phyloP scores from a whole-genome alignment of 2,888 invertebrate species.

The Lamproptera curius region DNA sequence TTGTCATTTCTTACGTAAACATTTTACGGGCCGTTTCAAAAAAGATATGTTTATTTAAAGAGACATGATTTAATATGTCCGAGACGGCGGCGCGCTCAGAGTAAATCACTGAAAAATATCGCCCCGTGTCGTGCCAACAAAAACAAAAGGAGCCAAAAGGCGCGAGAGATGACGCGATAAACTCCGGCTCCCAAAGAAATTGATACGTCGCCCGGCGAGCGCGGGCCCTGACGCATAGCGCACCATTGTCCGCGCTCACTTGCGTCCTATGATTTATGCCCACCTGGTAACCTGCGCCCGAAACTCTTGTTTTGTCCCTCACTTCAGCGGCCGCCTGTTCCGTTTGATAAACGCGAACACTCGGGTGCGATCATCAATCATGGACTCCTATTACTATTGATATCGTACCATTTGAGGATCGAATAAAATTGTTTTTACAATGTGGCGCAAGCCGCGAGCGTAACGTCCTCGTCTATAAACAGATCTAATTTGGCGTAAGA shows the following conservation, averaged over 20 bases:
- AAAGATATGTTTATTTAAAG: constrained; percentile 22
- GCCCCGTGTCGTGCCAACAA: constrained; percentile 22
- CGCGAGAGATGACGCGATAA: constrained; percentile 26
- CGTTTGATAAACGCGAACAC: no score
- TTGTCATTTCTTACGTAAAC: constrained; percentile 20
- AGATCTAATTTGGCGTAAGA: constrained; percentile 19
- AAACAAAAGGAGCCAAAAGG: constrained; percentile 24
- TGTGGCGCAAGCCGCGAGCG: no score
- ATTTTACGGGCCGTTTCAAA: constrained; percentile 16
- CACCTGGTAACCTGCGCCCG: constrained; percentile 2
- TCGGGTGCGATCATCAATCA: no score
- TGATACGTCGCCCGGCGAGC: constrained; percentile 40
- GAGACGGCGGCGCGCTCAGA: constrained; percentile 16
- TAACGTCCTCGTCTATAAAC: constrained; percentile 14
- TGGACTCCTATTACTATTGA: no score
- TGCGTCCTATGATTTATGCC: constrained; percentile 34
- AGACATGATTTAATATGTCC: constrained; percentile 20
- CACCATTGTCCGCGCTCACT: constrained; percentile 33
- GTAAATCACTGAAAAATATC: constrained; percentile 21
- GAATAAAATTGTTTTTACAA: no score
- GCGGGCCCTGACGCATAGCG: constrained; percentile 32
- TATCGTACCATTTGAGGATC: no score
- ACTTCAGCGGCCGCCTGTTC: no score
- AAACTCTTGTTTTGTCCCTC: neutral
- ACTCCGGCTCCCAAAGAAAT: constrained; percentile 34